phyloP scores from a whole-genome alignment of 1,140 invertebrate species.

The Drosophila eugracilis region DNA sequence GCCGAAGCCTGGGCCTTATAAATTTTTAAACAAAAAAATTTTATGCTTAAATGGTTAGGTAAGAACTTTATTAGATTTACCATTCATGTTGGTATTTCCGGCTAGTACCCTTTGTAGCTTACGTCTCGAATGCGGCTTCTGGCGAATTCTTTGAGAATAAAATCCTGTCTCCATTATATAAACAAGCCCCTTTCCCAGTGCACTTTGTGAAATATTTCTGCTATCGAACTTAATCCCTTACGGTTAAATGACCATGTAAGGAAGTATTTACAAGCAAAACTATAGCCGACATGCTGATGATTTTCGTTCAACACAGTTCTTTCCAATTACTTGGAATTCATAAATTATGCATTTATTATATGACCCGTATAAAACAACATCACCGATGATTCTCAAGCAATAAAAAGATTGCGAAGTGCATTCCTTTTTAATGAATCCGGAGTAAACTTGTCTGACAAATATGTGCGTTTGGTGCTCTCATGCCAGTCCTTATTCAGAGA shows the following conservation, averaged over 20 bases:
- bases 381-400: conserved; percentile 25
- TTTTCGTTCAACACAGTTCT: background rate
- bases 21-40: too few relatives aligned
- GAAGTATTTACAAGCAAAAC: conserved; percentile 54
- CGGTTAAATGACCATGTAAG: conserved; percentile 61
- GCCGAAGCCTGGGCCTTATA: too few relatives aligned
- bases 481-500: background rate
- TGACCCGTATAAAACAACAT: conserved; percentile 33
- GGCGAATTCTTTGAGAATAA: too few relatives aligned
- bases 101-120: too few relatives aligned
- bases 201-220: conserved; percentile 60
- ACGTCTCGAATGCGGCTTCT: too few relatives aligned
- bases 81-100: too few relatives aligned
- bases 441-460: conserved; percentile 41
- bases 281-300: conserved; percentile 6
- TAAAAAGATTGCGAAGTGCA: conserved; percentile 28
- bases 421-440: conserved; percentile 49
- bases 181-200: background rate
- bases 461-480: conserved; percentile 17
- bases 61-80: too few relatives aligned
- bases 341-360: conserved; percentile 68
- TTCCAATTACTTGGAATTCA: conserved; percentile 51
- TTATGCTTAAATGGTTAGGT: too few relatives aligned
- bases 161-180: background rate
- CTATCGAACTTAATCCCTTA: conserved; percentile 60